Conservation (phyloP, 2,888 invertebrate genomes). For the Metopia argyrocephala region DNA sequence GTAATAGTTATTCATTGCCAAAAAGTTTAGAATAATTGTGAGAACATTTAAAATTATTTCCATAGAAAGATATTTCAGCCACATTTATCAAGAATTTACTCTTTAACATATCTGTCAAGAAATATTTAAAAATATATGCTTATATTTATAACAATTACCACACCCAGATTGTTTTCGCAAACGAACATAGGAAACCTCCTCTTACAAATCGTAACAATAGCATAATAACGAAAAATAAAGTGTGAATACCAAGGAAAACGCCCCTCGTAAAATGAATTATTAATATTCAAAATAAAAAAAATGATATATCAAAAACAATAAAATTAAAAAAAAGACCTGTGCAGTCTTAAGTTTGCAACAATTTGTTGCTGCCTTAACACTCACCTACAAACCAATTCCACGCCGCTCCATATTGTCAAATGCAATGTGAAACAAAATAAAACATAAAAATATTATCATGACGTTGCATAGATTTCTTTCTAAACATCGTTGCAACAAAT, state of each 20-base stretch:
- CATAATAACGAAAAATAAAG: constrained; percentile 22
- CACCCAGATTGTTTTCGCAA: constrained; percentile 52
- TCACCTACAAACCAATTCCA: background rate
- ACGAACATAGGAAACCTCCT: constrained; percentile 32
- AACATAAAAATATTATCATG: constrained; percentile 4
- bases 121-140: constrained; percentile 10
- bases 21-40: no score
- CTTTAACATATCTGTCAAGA: constrained; percentile 11
- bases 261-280: constrained; percentile 49
- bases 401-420: constrained; percentile 21
- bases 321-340: background rate
- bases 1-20: no score
- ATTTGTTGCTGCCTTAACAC: constrained; percentile 49
- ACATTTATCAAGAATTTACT: background rate
- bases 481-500: constrained; percentile 23
- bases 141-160: constrained; percentile 47
- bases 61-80: no score
- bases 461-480: constrained; percentile 34
- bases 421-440: constrained; percentile 22
- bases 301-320: background rate
- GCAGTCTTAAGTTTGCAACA: constrained; percentile 16
- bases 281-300: constrained; percentile 28
- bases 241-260: constrained; percentile 56
- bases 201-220: constrained; percentile 32
- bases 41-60: no score